Percentiles rank a stretch among this genome's conserved stretches.
Evolutionary conservation across 37 sponge, comb jelly and placozoan species (phyloP).

Genomic region (Spongia lamella): DNA sequence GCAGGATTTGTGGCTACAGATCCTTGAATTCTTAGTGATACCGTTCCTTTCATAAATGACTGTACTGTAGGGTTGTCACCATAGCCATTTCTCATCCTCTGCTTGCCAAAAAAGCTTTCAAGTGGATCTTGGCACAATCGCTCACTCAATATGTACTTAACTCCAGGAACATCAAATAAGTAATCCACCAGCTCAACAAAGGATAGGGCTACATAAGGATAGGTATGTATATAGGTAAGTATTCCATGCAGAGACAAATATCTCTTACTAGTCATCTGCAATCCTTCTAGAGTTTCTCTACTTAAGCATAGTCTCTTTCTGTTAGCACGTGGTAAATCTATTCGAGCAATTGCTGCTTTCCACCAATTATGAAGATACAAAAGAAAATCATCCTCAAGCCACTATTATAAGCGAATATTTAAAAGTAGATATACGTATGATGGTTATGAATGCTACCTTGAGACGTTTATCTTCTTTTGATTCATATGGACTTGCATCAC

Average conservation of each 20-base stretch:
- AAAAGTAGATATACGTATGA: no score
- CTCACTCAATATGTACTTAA: slow-evolving; percentile 11
- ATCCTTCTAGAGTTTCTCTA: slow-evolving; percentile 31
- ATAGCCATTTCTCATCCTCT: slow-evolving; percentile 25
- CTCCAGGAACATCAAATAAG: slow-evolving; percentile 9
- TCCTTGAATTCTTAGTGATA: slow-evolving; percentile 30
- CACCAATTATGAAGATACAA: slow-evolving; percentile 36
- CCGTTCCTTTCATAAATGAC: slow-evolving; percentile 14
- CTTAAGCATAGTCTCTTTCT: slow-evolving; percentile 13
- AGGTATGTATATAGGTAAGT: background rate
- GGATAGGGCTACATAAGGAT: slow-evolving; percentile 15
- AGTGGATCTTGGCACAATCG: slow-evolving; percentile 37
- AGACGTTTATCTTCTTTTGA: slow-evolving; percentile 15
- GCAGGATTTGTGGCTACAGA: slow-evolving; percentile 15
- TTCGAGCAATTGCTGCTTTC: background rate
- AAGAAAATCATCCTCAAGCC: slow-evolving; percentile 25
- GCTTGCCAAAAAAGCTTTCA: slow-evolving; percentile 46
- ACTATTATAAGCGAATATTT: no score
- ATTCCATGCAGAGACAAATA: no score
- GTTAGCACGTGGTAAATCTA: background rate
- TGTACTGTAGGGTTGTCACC: slow-evolving; percentile 41
- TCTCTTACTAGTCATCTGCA: slow-evolving; percentile 18
- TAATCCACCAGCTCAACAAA: slow-evolving; percentile 41
- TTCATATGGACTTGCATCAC: slow-evolving; percentile 5
- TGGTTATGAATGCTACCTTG: slow-evolving; percentile 10